These are phyloP conservation scores for Apostichopus leukothele DNA, from an alignment of 53 echinoderm and acorn worm genomes.

Conservation along the genomic window DNA sequence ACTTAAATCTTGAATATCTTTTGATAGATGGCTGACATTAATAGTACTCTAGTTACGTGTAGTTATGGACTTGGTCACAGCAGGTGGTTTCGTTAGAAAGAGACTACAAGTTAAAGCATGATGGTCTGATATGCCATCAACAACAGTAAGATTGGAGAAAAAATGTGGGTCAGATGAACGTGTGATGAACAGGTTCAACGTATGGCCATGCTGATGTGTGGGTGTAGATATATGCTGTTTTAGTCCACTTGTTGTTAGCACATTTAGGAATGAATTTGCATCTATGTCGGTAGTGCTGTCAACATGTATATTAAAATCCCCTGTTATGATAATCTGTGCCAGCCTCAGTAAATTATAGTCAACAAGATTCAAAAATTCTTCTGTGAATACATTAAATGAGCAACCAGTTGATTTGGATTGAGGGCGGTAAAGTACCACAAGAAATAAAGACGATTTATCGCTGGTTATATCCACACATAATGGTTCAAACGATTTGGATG, in stretches of 20 bases:
- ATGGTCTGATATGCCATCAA: constrained; percentile 43
- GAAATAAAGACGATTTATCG: constrained; percentile 10
- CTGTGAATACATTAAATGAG: constrained; percentile 4
- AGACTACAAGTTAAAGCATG: constrained; percentile 39
- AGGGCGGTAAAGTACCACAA: constrained; percentile 20
- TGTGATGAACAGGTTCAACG: constrained; percentile 29
- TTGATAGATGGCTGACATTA: no score
- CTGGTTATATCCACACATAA: constrained; percentile 9
- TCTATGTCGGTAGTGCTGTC: neutral
- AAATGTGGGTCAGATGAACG: neutral
- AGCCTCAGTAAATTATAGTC: neutral
- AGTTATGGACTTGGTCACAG: no score
- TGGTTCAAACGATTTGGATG: constrained; percentile 19
- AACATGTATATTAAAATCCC: constrained; percentile 19
- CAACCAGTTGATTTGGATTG: constrained; percentile 26
- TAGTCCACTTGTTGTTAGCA: neutral
- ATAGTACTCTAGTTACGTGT: no score
- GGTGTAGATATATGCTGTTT: constrained; percentile 24
- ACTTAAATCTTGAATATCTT: no score
- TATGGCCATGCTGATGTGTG: constrained; percentile 45
- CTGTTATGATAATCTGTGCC: neutral
- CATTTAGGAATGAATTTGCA: neutral
- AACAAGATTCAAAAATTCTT: constrained; percentile 13
- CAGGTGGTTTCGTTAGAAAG: no score
- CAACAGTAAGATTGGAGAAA: constrained; percentile 20